Base-by-base conservation (phyloP, 2,797 vertebrate species). In the Paratrypauchen microcephalus region DNA sequence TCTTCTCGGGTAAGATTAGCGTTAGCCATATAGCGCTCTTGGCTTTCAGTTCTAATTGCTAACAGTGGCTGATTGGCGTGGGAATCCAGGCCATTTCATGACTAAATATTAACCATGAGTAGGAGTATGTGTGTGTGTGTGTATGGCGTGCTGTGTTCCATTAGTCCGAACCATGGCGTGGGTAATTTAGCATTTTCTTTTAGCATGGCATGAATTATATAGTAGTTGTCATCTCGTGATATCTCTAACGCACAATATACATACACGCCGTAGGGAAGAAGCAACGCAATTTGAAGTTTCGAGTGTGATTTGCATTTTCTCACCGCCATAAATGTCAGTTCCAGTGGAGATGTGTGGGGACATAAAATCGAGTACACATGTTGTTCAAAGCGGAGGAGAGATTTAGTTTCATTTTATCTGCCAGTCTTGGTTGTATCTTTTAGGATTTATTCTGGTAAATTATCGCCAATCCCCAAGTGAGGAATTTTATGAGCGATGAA, bases 1-100 rank as follows among this genome's bases (percentile, higher is more conserved):
- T 45, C 32, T 39, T 74, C 70, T 80, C 81, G 59, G 66, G 79
- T 88, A 87, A 88, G 82, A 89, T 89, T 87, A 91, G 82, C 81
- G 83, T 72, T 62, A 71, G 76, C 74, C 74, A 68, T 66, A 73
- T 68, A 74, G 82, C 71, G 32, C 58, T 74, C 74, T 4, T 76
- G 63, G 74, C 73, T 78, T 62, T 74, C 56, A 36, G 52, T 23
- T 83, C 75, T 89, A 86, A 89, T 88, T 88, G 87, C 82, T 59
- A 5, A 56, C 45, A 6, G 72, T 68, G 61, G 72, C 82, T 88
- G 87, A 92, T 73, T 86, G 86, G 79, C 89, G 81, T 82, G 85
- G 81, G 85, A 87, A 89, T 90, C 26, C 28, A 76, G 62, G 68
- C 47, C 8, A 50, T 76, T 79, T 86, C 80, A 81, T 66, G 70